Conservation (phyloP, 2,113 vertebrate species). For the Amphilophus citrinellus region DNA sequence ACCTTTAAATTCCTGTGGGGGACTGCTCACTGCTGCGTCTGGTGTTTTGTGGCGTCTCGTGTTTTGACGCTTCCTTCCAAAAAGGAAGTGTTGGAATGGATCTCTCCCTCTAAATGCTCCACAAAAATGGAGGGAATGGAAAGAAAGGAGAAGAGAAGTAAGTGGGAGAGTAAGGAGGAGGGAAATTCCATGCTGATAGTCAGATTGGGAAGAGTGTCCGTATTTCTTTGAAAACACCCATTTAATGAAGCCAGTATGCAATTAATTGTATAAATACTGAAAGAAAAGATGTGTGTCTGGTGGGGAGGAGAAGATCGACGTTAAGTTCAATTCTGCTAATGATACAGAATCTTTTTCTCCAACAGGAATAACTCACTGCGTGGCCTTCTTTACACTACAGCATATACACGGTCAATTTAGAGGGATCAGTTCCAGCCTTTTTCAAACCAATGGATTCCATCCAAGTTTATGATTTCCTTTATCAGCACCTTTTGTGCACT, state of each 20-base stretch:
- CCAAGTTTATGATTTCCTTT: too few species aligned
- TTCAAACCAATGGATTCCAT: too few species aligned
- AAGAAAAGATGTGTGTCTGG: not conserved
- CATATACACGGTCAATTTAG: not conserved
- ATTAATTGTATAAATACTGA: not conserved
- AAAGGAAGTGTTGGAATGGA: constrained; percentile 11
- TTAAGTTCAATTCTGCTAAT: too few species aligned
- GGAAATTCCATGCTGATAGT: constrained; percentile 57
- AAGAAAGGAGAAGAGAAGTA: constrained; percentile 9
- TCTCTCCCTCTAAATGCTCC: constrained; percentile 12
- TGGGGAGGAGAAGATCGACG: not conserved
- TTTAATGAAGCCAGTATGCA: not conserved
- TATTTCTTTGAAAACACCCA: not conserved
- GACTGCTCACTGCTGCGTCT: not conserved
- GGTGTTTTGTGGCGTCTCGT: not conserved
- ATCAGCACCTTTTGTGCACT: too few species aligned
- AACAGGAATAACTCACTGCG: not conserved
- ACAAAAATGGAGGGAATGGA: constrained; percentile 22
- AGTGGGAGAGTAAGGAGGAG: constrained; percentile 9
- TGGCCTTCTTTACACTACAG: not conserved
- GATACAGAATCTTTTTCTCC: too few species aligned
- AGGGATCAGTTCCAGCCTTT: too few species aligned
- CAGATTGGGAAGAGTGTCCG: constrained; percentile 28
- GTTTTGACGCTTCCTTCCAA: constrained; percentile 2
- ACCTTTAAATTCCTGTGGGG: not conserved